phyloP scores from a whole-genome alignment of 2,888 invertebrate species.

The Nomada goodeniana region DNA sequence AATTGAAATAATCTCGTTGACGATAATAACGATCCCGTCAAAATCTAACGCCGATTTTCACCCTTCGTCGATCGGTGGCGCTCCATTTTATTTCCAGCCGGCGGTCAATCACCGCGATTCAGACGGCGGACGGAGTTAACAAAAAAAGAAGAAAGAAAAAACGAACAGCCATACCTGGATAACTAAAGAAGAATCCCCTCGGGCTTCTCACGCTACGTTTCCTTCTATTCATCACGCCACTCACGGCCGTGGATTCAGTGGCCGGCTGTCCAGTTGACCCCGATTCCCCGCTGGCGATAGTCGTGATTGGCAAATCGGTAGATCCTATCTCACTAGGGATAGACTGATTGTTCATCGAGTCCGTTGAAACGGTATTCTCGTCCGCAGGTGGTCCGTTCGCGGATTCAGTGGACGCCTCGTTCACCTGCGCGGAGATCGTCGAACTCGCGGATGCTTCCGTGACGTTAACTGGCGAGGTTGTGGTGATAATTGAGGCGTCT shows the following conservation, averaged over 20 bases:
- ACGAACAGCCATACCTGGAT: constrained; percentile 68
- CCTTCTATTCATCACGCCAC: constrained; percentile 60
- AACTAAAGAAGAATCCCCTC: constrained; percentile 76
- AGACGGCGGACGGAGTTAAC: not conserved
- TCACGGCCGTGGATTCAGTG: constrained; percentile 3
- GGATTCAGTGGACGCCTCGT: constrained; percentile 36
- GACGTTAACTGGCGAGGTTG: not conserved
- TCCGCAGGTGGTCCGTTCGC: constrained; percentile 55
- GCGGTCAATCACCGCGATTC: not conserved
- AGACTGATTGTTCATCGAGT: constrained; percentile 44
- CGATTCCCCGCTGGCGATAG: constrained; percentile 29
- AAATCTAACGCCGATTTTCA: not conserved
- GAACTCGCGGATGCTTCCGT: constrained; percentile 13
- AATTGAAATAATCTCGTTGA: not conserved
- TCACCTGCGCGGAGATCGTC: constrained; percentile 12
- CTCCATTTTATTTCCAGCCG: not conserved
- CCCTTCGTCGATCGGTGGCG: not conserved
- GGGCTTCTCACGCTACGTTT: constrained; percentile 71
- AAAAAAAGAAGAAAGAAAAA: not conserved
- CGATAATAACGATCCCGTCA: not conserved
- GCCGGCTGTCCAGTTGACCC: constrained; percentile 23
- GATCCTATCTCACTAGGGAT: constrained; percentile 41
- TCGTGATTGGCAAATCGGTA: constrained; percentile 43
- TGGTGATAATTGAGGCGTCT: not conserved
- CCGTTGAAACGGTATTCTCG: constrained; percentile 61